Evolutionary conservation across 1,140 invertebrate genomes (phyloP), one percentile per base, ranked within the genome.

Genomic region (Scaptomyza montana): DNA sequence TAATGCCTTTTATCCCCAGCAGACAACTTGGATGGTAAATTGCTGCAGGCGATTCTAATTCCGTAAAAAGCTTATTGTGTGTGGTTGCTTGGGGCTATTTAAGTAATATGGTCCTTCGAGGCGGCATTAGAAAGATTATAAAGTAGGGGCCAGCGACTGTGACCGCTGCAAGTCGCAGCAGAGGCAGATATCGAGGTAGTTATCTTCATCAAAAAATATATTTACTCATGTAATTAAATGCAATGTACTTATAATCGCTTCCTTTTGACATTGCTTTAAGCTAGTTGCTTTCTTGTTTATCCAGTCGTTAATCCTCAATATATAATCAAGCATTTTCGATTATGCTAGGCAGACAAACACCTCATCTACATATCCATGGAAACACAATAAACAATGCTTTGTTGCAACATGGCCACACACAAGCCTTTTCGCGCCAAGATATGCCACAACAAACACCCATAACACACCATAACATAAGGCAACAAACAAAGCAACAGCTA

Each of bases 321-420:
- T 8, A 3, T 39, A 10, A 9, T 39, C 36, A 39, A 10, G 8
- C 10, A 39, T 39, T 10, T 39, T 39, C 39, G 12, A 3, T 4
- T 41, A 3, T 59, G 30, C 16, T 47, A 4, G 9, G 19, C 50
- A 46, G 6, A 7, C 30, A 33, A 33, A 43, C 55, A 47, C 45
- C 77, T 79, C 51, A 82, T 89, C 80, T 79, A 55, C 84, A 89
- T 89, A 77, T 46, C 30, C 47, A 8, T 25, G 9, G 30, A 19
- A 12, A 53, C 30, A 46, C 63, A 59, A 13, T 69, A 49, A 74
- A 85, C 85, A 89, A 89, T 89, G 79, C 72, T 55, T 72, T 89
- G 84, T 89, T 89, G 70, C 84, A 89, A 89, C 84, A 89, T 68
- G 84, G 79, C 84, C 84, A 89, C 84, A 80, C 84, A 89, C 84